Evolutionary conservation across 1,140 invertebrate species (phyloP), one percentile per base, ranked within the genome.

Genomic region (Drosophila nannoptera): DNA sequence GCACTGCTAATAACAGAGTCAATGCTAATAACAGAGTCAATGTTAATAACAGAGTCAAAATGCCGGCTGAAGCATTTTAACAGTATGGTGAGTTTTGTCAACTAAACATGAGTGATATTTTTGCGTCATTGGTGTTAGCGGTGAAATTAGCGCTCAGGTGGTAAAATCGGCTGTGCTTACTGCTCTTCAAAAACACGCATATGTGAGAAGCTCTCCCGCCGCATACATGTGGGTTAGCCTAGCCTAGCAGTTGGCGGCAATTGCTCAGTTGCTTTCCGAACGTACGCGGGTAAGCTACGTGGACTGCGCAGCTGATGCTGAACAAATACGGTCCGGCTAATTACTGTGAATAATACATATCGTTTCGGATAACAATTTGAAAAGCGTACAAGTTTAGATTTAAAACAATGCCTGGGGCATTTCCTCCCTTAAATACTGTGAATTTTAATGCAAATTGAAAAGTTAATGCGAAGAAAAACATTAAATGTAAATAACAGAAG

Each of bases 201-300:
- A 14, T 52, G 14, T 43, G 43, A 32, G 38, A 16, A 46, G 40
- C 54, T 66, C 61, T 48, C 32, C 59, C 31, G 14, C 29, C 16
- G 16, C 32, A 29, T 33, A 16, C 46, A 52, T 45, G 59, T 22
- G 22, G 49, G 49, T 66, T 42, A 66, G 49, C 40, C 33, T 22
- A 66, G 49, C 40, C 33, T 22, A 22, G 22, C 22, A 2, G 31
- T n/a, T 35, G 32, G 67, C 62, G 54, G 62, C 53, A 33, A 46
- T 70, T 40, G 16, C 8, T 58, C 54, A 70, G 68, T 70, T 59
- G 68, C 40, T 70, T 50, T 64, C 32, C 33, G 59, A 59, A 50
- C 63, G 40, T 49, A 33, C 54, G 40, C 48, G 68, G 48, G 62
- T 33, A 5, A 31, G 31, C 40, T 66, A 46, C 54, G 49, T 38